Percentiles rank a stretch among this genome's conserved stretches.
Evolutionary conservation across 2,888 invertebrate genomes (phyloP).

Genomic region (Heliconius charithonia): DNA sequence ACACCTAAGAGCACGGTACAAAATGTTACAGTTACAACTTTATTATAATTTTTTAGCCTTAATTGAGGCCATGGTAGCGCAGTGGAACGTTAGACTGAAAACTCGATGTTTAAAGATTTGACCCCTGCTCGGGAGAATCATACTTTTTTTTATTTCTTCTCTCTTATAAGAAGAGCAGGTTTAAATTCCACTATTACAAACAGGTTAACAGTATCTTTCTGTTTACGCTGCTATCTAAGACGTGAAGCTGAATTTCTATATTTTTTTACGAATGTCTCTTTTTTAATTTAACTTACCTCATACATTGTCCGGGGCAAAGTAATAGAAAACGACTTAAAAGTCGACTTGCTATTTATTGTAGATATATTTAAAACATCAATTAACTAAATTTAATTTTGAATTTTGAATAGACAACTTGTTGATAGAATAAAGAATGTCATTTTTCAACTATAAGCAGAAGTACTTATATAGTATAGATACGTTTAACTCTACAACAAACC

Average conservation of each 20-base stretch:
- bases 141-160: not conserved
- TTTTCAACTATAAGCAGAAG: too few species aligned
- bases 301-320: not conserved
- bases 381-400: not conserved
- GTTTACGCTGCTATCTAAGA: too few species aligned
- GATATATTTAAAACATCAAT: too few species aligned
- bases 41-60: not conserved
- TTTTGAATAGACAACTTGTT: not conserved
- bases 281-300: not conserved
- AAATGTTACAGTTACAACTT: conserved; percentile 14
- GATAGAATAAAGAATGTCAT: too few species aligned
- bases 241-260: too few species aligned
- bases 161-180: not conserved
- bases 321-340: not conserved
- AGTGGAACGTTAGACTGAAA: not conserved
- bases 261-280: too few species aligned
- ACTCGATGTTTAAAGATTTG: not conserved
- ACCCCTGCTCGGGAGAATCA: not conserved
- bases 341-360: too few species aligned
- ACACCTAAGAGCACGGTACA: conserved; percentile 36
- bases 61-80: not conserved
- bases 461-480: too few species aligned
- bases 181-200: too few species aligned
- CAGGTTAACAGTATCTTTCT: not conserved
- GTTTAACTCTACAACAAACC: not conserved